Evolutionary conservation across 2,797 vertebrate genomes (phyloP), one percentile per base, ranked within the genome.

Genomic region (Semotilus atromaculatus): DNA sequence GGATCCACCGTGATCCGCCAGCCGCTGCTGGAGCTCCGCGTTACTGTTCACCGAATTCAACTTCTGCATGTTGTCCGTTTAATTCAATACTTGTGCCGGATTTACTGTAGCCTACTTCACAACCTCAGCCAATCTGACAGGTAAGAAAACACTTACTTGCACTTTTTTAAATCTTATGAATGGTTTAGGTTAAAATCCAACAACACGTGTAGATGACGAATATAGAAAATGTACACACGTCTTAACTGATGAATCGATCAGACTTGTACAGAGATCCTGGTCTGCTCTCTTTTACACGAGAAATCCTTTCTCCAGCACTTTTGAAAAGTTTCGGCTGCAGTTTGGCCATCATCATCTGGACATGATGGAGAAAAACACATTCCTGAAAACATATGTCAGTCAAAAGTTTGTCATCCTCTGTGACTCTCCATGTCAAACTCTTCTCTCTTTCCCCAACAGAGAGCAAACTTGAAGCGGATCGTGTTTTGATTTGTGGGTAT

Each of bases 11-110:
- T 88, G 78, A 86, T 95, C 95, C 23, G 93, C 86, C 26, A 95
- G 48, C 88, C 94, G 94, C 92, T 92, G 90, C 90, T 95, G 94
- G 78, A 94, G 92, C 84, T 96, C 95, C 34, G 90, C 89, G 90
- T n/a, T 88, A 85, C 86, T 64, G 88, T 92, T 90, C 78, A 82
- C 89, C 81, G 93, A 92, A 66, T 91, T 94, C 2, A 93, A 88
- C 91, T 94, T 95, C 13, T 95, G 94, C 95, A 96, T 91, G 18
- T 26, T 85, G 58, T 18, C 34, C 45, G 34, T 16, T 38, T 13
- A 13, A 23, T 55, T 29, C 9, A 53, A 72, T 26, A 19, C 21
- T 53, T 36, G 21, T 31, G 26, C 67, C 43, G 34, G 34, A 40
- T 21, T 13, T 45, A 8, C 40, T 23, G 13, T 72, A n/a, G n/a